These are phyloP conservation scores for Prionchulus punctatus DNA, from an alignment of 2,888 invertebrate species.

Conservation along the genomic window DNA sequence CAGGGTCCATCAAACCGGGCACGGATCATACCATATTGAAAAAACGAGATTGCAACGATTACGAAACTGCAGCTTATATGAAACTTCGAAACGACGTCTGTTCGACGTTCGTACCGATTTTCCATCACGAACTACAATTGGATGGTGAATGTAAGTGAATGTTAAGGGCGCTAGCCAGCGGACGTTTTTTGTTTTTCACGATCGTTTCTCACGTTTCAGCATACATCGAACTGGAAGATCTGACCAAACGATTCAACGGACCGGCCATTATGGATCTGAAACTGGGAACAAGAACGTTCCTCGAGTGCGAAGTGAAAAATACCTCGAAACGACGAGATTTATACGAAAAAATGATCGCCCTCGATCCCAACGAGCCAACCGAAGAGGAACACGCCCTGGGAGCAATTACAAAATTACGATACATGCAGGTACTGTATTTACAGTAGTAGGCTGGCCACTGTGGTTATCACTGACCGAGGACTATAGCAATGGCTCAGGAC, in stretches of 20 bases:
- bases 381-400: slow-evolving; percentile 57
- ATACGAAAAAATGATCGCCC: slow-evolving; percentile 83
- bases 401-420: slow-evolving; percentile 83
- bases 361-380: slow-evolving; percentile 72
- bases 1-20: slow-evolving; percentile 28
- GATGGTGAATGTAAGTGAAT: slow-evolving; percentile 39
- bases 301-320: slow-evolving; percentile 84
- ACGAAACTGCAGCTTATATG: slow-evolving; percentile 36
- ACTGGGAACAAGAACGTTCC: slow-evolving; percentile 78
- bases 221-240: slow-evolving; percentile 86
- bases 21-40: slow-evolving; percentile 30
- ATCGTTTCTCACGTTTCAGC: slow-evolving; percentile 30
- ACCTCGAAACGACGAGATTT: slow-evolving; percentile 64
- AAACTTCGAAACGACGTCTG: slow-evolving; percentile 29
- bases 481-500: no score
- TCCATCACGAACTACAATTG: slow-evolving; percentile 36
- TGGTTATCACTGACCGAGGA: no score
- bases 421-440: slow-evolving; percentile 62
- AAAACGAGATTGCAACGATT: slow-evolving; percentile 28
- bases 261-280: slow-evolving; percentile 94
- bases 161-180: no score
- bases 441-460: no score
- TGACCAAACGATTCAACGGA: slow-evolving; percentile 71
- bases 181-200: no score
- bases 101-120: slow-evolving; percentile 34